Base-by-base conservation (phyloP, 30 jellyfish, hydroid and myxozoan genomes). In the Catostylus mosaicus region DNA sequence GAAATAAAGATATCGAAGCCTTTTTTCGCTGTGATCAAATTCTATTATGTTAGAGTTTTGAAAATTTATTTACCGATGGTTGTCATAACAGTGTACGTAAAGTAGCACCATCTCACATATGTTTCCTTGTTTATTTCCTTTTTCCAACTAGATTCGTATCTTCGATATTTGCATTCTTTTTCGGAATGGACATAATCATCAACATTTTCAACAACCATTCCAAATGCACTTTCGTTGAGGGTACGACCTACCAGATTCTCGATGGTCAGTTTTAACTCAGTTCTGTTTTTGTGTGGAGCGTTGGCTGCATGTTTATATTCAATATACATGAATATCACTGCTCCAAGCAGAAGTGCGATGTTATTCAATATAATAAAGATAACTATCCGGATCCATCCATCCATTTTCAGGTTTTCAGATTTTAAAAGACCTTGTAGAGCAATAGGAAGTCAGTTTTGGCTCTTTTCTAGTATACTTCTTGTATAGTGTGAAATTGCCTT, bases 11-110 rank as follows among this genome's bases (percentile, higher is more conserved):
- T n/a, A n/a, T n/a, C n/a, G n/a, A n/a, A n/a, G n/a, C n/a, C n/a
- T n/a, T n/a, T n/a, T n/a, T n/a, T n/a, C n/a, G n/a, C n/a, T n/a
- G n/a, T n/a, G n/a, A n/a, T n/a, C n/a, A n/a, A n/a, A n/a, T n/a
- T n/a, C n/a, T n/a, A n/a, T n/a, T n/a, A n/a, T n/a, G n/a, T n/a
- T n/a, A n/a, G n/a, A n/a, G n/a, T n/a, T n/a, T n/a, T n/a, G n/a
- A n/a, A n/a, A n/a, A n/a, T n/a, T n/a, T n/a, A 48, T 11, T 73
- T 51, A 74, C 85, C 85, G 30, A 74, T 51, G 2, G 85, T 74
- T 19, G 85, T 74, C 46, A 74, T 62, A 34, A 74, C 71, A 20
- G 85, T 36, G 63, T 56, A 35, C 16, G 85, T 33, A 52, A 74
- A 74, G 61, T 74, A 59, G 30, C 66, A 51, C 85, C 85, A 74